Evolutionary conservation across 2,113 vertebrate genomes (phyloP), one percentile per base, ranked within the genome.

Genomic region (Onychostruthus taczanowskii): DNA sequence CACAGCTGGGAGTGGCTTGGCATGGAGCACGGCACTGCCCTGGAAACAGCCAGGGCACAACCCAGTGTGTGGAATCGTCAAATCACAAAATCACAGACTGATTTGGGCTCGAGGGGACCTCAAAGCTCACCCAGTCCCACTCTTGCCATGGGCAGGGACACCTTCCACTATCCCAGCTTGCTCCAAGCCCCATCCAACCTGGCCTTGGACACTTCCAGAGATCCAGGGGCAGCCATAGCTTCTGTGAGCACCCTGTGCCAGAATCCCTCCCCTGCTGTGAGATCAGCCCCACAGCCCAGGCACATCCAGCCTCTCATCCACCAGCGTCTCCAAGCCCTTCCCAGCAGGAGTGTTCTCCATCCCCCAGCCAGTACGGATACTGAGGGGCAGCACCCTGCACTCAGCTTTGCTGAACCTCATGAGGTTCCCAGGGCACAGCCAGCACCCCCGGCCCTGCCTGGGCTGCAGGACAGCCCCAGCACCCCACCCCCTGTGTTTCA

Each of bases 271-370:
- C 41, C n/a, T 47, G 41, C 56, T 87, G 20, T 47, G 58, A 35
- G 17, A 49, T 56, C 35, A 63, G 66, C 64, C 39, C 39, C 55
- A 39, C 5, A 7, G 28, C 28, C 0, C 0, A 33, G 16, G n/a
- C 30, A 41, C 35, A 13, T 28, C 47, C 66, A 79, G 56, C 43
- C 11, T 72, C 43, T 49, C 49, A 72, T 18, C 41, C 58, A 55
- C 19, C 56, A 70, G 75, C n/a, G 12, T 14, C n/a, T 35, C 41
- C 35, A 22, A 47, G 16, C 41, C 49, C 30, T 26, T 63, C 66
- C 30, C 49, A 49, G 66, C 24, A 56, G 49, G 16, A 46, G 7
- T 13, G 11, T 20, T 72, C 53, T 55, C 24, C 35, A 19, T 19
- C 5, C 33, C 44, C 30, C 58, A 64, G 30, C 21, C 67, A 3